Evolutionary conservation across 2,797 vertebrate genomes (phyloP), one percentile per base, ranked within the genome.

Genomic region (Paratrypauchen microcephalus): DNA sequence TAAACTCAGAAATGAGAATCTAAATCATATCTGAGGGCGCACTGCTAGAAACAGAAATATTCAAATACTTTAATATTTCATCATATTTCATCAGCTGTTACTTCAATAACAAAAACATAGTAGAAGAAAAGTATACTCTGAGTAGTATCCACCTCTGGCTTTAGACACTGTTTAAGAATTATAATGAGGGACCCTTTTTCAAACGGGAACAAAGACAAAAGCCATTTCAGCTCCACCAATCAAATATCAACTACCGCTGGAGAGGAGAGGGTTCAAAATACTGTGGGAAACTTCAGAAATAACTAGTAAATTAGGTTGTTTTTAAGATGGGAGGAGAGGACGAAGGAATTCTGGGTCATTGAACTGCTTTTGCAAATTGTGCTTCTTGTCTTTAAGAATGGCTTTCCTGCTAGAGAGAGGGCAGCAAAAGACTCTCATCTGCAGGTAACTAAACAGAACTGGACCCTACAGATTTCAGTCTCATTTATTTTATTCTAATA

Each of bases 301-400:
- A 15, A 45, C 41, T 45, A 4, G 13, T 15, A 16, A 45, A 15
- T 45, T 15, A 45, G 68, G 32, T 21, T 76, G 19, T 6, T 12
- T 2, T 32, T 70, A 73, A 57, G 45, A 24, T 61, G 16, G 50
- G 41, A 71, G 47, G 50, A 70, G 5, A 19, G 23, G n/a, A 61
- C 70, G 69, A 63, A 7, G 26, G 15, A 75, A 75, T 77, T 77
- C 86, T 75, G 77, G 21, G 64, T 76, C 39, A 86, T 86, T 89
- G 78, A 91, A 91, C 87, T 90, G 76, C 81, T 87, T 74, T 88
- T 92, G 88, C 88, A 93, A 91, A 86, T 89, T 91, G 84, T 91
- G 79, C 70, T 93, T 91, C 91, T 92, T 85, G 90, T 91, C 79
- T 86, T 90, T 86, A 93, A 94, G 93, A 94, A 94, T 94, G 93